phyloP scores from a whole-genome alignment of 2,113 vertebrate species.

The pig (Sus scrofa) region T2T-Sscrofa CM000822.6:25235501-25236000 shows the following conservation, averaged over 20 bases:
- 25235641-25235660: constrained; percentile 58
- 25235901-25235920: constrained; percentile 65
- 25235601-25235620: constrained; percentile 5
- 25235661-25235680: background rate
- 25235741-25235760: constrained; percentile 45
- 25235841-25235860: constrained; percentile 13
- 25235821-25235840: constrained; percentile 56
- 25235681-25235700: background rate
- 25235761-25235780: constrained; percentile 1
- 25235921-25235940: constrained; percentile 59
- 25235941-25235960: constrained; percentile 48
- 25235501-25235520: constrained; percentile 57
- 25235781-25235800: constrained; percentile 55
- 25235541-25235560: constrained; percentile 69
- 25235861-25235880: constrained; percentile 60
- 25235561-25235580: constrained; percentile 69
- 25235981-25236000: background rate
- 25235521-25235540: constrained; percentile 31
- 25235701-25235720: constrained; percentile 28
- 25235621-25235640: constrained; percentile 28
- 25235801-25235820: constrained; percentile 55
- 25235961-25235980: background rate
- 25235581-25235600: background rate
- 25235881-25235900: constrained; percentile 5
- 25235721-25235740: constrained; percentile 30